phyloP scores from a whole-genome alignment of 2,797 vertebrate genomes.

The Pteronotus mesoamericanus region DNA sequence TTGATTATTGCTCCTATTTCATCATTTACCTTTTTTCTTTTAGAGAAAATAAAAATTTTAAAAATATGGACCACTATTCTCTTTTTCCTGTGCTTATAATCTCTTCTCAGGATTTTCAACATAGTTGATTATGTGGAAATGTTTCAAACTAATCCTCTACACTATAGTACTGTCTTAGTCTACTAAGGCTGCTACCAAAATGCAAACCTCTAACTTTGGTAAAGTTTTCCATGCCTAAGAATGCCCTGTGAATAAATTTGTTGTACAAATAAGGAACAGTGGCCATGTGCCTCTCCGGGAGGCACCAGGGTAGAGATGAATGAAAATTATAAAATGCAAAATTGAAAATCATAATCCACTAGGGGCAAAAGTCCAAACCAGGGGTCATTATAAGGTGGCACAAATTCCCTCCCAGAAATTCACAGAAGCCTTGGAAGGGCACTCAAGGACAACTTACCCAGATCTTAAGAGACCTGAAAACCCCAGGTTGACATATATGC shows the following conservation, averaged over 20 bases:
- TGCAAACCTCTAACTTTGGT: not conserved
- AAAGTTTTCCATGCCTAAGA: not conserved
- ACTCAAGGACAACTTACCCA: not conserved
- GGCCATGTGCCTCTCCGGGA: not conserved
- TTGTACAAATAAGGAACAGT: not conserved
- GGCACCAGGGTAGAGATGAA: not conserved
- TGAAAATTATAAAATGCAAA: not conserved
- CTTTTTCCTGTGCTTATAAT: not conserved
- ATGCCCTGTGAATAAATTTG: not conserved
- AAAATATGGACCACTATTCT: not conserved
- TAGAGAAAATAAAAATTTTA: not conserved
- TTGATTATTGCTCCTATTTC: not conserved
- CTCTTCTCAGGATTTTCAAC: not conserved
- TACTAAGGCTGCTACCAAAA: not conserved
- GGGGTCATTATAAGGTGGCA: not conserved
- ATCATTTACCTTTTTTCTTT: not conserved
- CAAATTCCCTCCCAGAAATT: not conserved
- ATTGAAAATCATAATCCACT: not conserved
- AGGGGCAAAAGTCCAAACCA: not conserved
- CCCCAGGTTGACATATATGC: not conserved
- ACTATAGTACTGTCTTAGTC: not conserved
- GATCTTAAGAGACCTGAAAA: not conserved
- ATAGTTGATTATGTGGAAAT: not conserved
- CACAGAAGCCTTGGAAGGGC: not conserved
- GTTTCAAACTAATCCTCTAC: not conserved